phyloP scores from a whole-genome alignment of 2,888 invertebrate species.

The Aphodius sticticus region DNA sequence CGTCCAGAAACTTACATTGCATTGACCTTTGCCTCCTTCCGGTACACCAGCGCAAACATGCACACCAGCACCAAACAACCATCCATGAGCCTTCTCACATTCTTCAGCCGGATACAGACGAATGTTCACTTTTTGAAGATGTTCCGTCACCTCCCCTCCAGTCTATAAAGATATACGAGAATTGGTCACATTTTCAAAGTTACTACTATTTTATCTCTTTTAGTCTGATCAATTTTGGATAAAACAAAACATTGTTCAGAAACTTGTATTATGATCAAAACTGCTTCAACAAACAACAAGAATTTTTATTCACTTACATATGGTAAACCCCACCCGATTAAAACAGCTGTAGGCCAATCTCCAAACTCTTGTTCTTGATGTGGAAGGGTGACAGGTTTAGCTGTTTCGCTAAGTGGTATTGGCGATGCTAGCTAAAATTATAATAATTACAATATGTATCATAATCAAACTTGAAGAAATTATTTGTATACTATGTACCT shows the following conservation, averaged over 20 bases:
- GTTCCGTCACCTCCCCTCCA: slow-evolving; percentile 52
- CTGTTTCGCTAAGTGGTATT: slow-evolving; percentile 32
- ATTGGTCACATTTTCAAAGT: neutral
- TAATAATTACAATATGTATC: neutral
- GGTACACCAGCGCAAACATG: slow-evolving; percentile 58
- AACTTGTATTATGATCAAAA: neutral
- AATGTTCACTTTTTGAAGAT: slow-evolving; percentile 57
- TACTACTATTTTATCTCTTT: too few relatives aligned
- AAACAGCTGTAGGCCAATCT: slow-evolving; percentile 28
- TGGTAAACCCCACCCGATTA: slow-evolving; percentile 39
- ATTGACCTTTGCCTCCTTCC: slow-evolving; percentile 60
- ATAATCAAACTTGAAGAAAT: slow-evolving; percentile 13
- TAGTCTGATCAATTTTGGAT: too few relatives aligned
- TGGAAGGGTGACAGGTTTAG: slow-evolving; percentile 29
- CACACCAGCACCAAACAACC: slow-evolving; percentile 5
- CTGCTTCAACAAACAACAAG: neutral
- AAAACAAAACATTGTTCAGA: neutral
- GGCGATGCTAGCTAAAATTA: slow-evolving; percentile 29
- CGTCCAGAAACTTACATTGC: slow-evolving; percentile 49
- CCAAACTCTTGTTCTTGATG: slow-evolving; percentile 22
- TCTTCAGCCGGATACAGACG: slow-evolving; percentile 51
- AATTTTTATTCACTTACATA: slow-evolving; percentile 34
- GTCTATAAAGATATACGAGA: slow-evolving; percentile 47
- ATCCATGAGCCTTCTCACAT: slow-evolving; percentile 30
- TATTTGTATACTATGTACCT: slow-evolving; percentile 25